Percentiles rank a stretch among this genome's conserved stretches.
These are phyloP conservation scores for Drosophila pseudotakahashii DNA, from an alignment of 2,888 invertebrate species.

Conservation along the genomic window DNA sequence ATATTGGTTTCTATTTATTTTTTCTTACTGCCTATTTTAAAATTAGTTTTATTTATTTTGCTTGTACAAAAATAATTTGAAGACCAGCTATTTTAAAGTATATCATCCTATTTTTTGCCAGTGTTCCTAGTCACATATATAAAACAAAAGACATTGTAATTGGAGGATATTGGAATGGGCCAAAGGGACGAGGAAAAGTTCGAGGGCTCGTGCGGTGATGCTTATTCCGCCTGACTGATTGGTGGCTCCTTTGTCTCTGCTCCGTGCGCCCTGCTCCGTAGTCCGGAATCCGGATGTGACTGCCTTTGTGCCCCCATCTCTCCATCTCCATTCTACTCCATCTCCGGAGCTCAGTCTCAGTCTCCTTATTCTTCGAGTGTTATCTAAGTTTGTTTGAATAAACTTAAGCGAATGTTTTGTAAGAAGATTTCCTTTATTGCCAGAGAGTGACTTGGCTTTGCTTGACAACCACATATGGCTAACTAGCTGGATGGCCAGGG, in stretches of 20 bases:
- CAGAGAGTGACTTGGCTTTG: slow-evolving; percentile 65
- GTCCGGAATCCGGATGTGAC: slow-evolving; percentile 16
- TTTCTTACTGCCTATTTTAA: too few relatives aligned
- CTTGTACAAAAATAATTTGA: too few relatives aligned
- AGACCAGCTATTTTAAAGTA: background rate
- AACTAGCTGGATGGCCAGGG: background rate
- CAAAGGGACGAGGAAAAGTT: slow-evolving; percentile 53
- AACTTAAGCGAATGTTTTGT: slow-evolving; percentile 81
- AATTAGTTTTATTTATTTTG: too few relatives aligned
- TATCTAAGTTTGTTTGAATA: slow-evolving; percentile 82
- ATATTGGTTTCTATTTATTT: too few relatives aligned
- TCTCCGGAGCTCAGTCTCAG: slow-evolving; percentile 12
- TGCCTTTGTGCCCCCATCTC: slow-evolving; percentile 1
- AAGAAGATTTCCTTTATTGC: slow-evolving; percentile 78
- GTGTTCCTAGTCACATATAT: slow-evolving; percentile 47
- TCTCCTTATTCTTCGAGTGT: slow-evolving; percentile 49
- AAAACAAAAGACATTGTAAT: slow-evolving; percentile 79
- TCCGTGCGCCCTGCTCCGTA: slow-evolving; percentile 52
- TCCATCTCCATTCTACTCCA: background rate
- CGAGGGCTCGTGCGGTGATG: slow-evolving; percentile 71
- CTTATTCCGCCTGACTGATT: slow-evolving; percentile 80
- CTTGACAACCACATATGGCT: slow-evolving; percentile 62
- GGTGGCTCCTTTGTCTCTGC: slow-evolving; percentile 75
- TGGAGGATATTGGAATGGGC: slow-evolving; percentile 50
- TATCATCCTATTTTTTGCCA: background rate